A percentile compares a stretch with the other conserved stretches of the same genome.
Evolutionary conservation across 2,888 invertebrate species (phyloP).

Genomic region (Bhutanitis thaidina): DNA sequence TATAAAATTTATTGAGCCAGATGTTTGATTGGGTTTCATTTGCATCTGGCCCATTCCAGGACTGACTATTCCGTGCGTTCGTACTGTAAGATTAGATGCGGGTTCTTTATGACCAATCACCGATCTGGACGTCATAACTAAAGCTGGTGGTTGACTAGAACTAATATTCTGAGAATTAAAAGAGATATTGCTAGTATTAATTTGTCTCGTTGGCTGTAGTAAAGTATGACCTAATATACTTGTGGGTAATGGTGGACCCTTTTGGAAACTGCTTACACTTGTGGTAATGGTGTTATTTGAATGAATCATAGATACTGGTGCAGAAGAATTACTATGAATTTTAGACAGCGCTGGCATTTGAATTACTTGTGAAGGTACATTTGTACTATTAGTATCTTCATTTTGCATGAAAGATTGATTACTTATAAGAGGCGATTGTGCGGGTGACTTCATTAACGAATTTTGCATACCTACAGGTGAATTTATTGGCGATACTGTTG

Average conservation of each 20-base stretch:
- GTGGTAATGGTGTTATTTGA: conserved; percentile 60
- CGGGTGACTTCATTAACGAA: conserved; percentile 65
- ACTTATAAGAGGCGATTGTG: conserved; percentile 59
- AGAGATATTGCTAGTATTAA: conserved; percentile 52
- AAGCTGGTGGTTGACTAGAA: conserved; percentile 72
- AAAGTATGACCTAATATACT: conserved; percentile 73
- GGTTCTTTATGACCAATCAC: conserved; percentile 62
- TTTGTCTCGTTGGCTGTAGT: conserved; percentile 66
- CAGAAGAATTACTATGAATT: conserved; percentile 55
- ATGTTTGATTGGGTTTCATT: conserved; percentile 42
- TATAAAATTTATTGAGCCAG: conserved; percentile 65
- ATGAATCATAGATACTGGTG: conserved; percentile 57
- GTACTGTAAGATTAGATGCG: conserved; percentile 67
- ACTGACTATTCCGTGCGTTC: conserved; percentile 65
- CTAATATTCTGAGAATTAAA: conserved; percentile 69
- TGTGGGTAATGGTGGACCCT: conserved; percentile 59
- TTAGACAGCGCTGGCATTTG: conserved; percentile 76
- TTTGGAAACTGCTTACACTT: conserved; percentile 57
- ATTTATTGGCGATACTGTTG: conserved; percentile 66
- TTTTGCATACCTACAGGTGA: conserved; percentile 61
- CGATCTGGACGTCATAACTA: conserved; percentile 73
- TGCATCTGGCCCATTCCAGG: conserved; percentile 63
- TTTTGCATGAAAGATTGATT: conserved; percentile 47
- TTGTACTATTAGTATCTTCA: conserved; percentile 46
- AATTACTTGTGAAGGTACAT: conserved; percentile 61